Percentiles rank a stretch among this genome's conserved stretches.
Conservation (phyloP, 92 coral and sea anemone species). For the Actinostola sp. region DNA sequence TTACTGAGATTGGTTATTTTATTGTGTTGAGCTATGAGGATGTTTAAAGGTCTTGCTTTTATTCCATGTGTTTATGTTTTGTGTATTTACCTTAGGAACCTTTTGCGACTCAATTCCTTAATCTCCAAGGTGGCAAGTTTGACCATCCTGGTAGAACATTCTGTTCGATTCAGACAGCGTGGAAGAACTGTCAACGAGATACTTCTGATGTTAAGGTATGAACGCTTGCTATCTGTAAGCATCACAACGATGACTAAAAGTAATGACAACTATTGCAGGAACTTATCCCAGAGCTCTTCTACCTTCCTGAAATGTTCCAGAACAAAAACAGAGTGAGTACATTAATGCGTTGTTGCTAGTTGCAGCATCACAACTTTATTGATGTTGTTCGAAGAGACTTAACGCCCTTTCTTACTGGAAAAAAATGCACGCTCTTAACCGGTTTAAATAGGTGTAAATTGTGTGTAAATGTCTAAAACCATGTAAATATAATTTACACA, state of each 20-base stretch:
- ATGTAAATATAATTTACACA: too few relatives aligned
- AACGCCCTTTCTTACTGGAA: too few relatives aligned
- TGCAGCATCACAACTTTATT: too few relatives aligned
- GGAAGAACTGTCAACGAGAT: conserved; percentile 98
- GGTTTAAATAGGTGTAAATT: too few relatives aligned
- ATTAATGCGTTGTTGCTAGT: neutral
- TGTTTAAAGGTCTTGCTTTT: too few relatives aligned
- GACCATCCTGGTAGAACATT: conserved; percentile 99
- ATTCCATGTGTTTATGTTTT: neutral
- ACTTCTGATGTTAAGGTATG: conserved; percentile 97
- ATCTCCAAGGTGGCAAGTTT: conserved; percentile 98
- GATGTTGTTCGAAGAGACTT: too few relatives aligned
- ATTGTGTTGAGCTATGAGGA: too few relatives aligned
- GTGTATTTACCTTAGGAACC: conserved; percentile 77
- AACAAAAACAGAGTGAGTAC: conserved; percentile 88
- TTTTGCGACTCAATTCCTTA: conserved; percentile 95
- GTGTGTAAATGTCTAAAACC: too few relatives aligned
- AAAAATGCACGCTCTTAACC: too few relatives aligned
- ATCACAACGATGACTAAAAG: neutral
- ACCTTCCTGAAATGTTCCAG: conserved; percentile 93
- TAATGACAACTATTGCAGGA: conserved; percentile 53
- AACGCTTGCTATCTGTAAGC: neutral
- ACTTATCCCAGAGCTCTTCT: conserved; percentile 94
- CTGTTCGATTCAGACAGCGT: conserved; percentile 83
- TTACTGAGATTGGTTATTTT: too few relatives aligned